A percentile compares a stretch with the other conserved stretches of the same genome.
Conservation (phyloP, 2,888 invertebrate genomes). For the Oscheius sp. region DNA sequence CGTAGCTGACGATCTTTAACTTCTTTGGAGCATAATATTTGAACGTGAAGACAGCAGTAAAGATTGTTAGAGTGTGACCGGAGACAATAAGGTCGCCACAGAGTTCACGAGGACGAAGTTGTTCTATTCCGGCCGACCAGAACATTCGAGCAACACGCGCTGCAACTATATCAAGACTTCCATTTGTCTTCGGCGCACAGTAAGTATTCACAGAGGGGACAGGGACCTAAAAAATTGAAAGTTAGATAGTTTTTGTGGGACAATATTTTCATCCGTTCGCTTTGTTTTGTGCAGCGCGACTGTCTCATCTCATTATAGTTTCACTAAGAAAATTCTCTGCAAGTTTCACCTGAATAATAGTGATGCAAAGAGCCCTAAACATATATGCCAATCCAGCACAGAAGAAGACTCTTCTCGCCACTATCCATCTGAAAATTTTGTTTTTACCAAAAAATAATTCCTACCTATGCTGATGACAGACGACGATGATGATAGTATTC, state of each 20-base stretch:
- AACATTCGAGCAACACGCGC: conserved; percentile 59
- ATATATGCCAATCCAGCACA: conserved; percentile 59
- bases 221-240: conserved; percentile 62
- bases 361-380: conserved; percentile 65
- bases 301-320: background rate
- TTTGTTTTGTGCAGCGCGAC: background rate
- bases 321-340: too few relatives aligned
- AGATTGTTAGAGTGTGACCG: conserved; percentile 67
- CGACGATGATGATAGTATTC: conserved; percentile 53
- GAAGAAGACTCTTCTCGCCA: conserved; percentile 55
- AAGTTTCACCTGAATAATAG: conserved; percentile 64
- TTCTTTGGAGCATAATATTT: conserved; percentile 60
- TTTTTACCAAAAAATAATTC: too few relatives aligned
- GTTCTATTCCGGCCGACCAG: conserved; percentile 68
- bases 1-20: conserved; percentile 53
- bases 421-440: conserved; percentile 44
- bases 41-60: conserved; percentile 59
- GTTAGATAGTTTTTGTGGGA: background rate
- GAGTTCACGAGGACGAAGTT: conserved; percentile 53
- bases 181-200: conserved; percentile 63
- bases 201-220: conserved; percentile 67
- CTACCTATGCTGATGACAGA: conserved; percentile 62
- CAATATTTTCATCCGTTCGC: background rate
- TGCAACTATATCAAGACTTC: conserved; percentile 41
- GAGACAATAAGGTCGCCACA: conserved; percentile 69